Evolutionary conservation across 1,140 invertebrate genomes (phyloP).

Genomic region (Drosophila malerkotliana): DNA sequence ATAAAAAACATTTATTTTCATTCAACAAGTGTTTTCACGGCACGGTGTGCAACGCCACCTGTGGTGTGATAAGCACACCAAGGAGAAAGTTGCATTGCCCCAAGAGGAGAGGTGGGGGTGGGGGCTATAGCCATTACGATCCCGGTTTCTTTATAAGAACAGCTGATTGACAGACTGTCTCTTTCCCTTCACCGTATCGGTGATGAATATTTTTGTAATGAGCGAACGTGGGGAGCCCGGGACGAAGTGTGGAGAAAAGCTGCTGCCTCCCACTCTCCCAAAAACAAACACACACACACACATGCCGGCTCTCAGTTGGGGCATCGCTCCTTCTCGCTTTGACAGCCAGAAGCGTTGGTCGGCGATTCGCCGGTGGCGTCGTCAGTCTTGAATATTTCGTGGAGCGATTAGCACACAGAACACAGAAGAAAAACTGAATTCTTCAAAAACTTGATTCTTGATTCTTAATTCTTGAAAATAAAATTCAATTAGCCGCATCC

Average conservation of each 20-base stretch:
- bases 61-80: conserved; percentile 1
- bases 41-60: conserved; percentile 13
- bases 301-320: background rate
- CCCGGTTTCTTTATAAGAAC: conserved; percentile 5
- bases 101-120: no score
- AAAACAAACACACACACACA: background rate
- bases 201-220: conserved; percentile 40
- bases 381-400: conserved; percentile 82
- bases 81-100: background rate
- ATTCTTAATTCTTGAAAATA: background rate
- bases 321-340: conserved; percentile 21
- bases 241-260: background rate
- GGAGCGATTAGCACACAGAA: conserved; percentile 80
- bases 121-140: conserved; percentile 4
- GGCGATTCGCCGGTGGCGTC: conserved; percentile 26
- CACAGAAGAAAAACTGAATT: background rate
- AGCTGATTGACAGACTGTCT: conserved; percentile 64
- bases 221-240: conserved; percentile 14
- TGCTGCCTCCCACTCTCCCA: conserved; percentile 16
- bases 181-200: conserved; percentile 22
- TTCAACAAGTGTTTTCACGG: conserved; percentile 27
- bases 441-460: no score
- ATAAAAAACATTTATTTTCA: background rate
- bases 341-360: conserved; percentile 25
- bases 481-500: conserved; percentile 16